Evolutionary conservation across 2,113 vertebrate genomes (phyloP).

Genomic region (Sterrhoptilus dennistouni): DNA sequence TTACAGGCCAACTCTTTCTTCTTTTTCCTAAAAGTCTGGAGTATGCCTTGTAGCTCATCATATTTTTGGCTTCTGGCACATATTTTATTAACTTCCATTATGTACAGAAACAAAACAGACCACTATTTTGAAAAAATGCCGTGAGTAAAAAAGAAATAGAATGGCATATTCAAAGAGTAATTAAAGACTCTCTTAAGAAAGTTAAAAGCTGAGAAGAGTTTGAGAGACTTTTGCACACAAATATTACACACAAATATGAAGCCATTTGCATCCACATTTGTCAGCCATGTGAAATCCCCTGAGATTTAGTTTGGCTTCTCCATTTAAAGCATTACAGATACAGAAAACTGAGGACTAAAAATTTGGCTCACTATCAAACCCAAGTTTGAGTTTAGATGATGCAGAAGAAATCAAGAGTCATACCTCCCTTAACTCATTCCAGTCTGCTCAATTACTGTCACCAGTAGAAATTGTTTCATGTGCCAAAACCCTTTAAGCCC

Average conservation of each 20-base stretch:
- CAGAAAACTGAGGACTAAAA: constrained; percentile 20
- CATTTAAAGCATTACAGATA: constrained; percentile 35
- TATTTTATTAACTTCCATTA: constrained; percentile 71
- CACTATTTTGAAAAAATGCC: constrained; percentile 42
- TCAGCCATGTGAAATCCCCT: constrained; percentile 43
- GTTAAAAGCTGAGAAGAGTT: constrained; percentile 43
- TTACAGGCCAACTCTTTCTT: constrained; percentile 37
- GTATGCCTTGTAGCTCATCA: constrained; percentile 59
- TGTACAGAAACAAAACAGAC: constrained; percentile 65
- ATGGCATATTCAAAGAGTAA: constrained; percentile 43
- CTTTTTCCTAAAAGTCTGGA: constrained; percentile 51
- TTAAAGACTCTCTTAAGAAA: constrained; percentile 53
- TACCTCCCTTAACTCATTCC: constrained; percentile 9
- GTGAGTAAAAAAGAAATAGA: background rate
- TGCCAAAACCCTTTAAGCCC: background rate
- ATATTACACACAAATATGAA: background rate
- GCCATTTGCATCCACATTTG: constrained; percentile 36
- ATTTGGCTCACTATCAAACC: constrained; percentile 39
- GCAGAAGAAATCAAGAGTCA: background rate
- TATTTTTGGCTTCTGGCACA: constrained; percentile 67
- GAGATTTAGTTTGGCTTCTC: constrained; percentile 25
- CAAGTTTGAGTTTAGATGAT: background rate
- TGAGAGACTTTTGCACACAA: constrained; percentile 27
- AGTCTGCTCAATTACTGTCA: background rate
- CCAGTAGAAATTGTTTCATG: background rate